These are phyloP conservation scores for Lepus europaeus DNA, from an alignment of 2,113 vertebrate species.

Conservation along the genomic window DNA sequence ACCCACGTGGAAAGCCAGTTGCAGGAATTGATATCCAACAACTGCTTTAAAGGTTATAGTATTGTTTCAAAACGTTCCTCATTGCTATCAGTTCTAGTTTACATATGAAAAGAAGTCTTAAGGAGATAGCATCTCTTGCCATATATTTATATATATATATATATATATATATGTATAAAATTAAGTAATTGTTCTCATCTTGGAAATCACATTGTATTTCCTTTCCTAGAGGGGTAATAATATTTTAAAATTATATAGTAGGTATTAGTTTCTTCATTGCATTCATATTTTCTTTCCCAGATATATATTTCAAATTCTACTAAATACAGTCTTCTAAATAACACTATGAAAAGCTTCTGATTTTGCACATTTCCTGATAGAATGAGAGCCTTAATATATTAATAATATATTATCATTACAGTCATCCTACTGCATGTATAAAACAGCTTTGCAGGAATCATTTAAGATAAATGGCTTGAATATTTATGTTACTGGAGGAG, in stretches of 20 bases:
- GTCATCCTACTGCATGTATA: slow-evolving; percentile 58
- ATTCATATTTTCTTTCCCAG: slow-evolving; percentile 33
- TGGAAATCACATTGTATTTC: slow-evolving; percentile 21
- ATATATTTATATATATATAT: neutral
- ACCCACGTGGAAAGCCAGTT: neutral
- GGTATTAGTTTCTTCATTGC: slow-evolving; percentile 29
- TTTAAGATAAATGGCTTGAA: slow-evolving; percentile 67
- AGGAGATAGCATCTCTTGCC: neutral
- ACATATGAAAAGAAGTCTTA: slow-evolving; percentile 30
- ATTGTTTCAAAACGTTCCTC: slow-evolving; percentile 36
- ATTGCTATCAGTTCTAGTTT: slow-evolving; percentile 9
- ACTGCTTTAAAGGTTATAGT: slow-evolving; percentile 31
- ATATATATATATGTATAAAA: slow-evolving; percentile 13
- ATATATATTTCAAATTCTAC: slow-evolving; percentile 30
- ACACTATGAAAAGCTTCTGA: slow-evolving; percentile 26
- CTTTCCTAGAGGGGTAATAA: neutral
- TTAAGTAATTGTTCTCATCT: slow-evolving; percentile 42
- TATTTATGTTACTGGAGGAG: slow-evolving; percentile 67
- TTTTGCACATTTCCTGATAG: slow-evolving; percentile 64
- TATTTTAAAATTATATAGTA: slow-evolving; percentile 35
- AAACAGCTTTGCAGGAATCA: slow-evolving; percentile 61
- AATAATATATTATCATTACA: slow-evolving; percentile 68
- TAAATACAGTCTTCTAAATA: slow-evolving; percentile 57
- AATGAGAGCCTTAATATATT: slow-evolving; percentile 56
- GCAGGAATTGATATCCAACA: neutral